Percentiles rank a stretch among this genome's conserved stretches.
Evolutionary conservation across 2,888 invertebrate genomes (phyloP).

Genomic region (Brachylomia viminalis): DNA sequence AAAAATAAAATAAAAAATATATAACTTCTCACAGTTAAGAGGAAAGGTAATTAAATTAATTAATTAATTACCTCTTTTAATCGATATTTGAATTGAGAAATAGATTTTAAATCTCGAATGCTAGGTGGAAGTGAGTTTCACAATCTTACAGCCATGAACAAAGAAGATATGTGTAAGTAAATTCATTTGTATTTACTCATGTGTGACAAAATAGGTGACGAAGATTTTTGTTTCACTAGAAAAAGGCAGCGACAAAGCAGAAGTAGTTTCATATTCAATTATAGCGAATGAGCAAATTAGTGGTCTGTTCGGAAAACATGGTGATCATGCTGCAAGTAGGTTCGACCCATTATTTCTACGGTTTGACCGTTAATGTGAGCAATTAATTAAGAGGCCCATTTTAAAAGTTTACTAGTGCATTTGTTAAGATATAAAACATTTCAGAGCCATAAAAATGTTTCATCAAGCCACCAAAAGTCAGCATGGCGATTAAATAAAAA

Average conservation of each 20-base stretch:
- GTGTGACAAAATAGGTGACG: background rate
- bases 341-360: no score
- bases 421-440: constrained; percentile 11
- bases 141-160: no score
- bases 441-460: constrained; percentile 12
- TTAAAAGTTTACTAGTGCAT: background rate
- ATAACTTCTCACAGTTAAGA: no score
- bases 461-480: constrained; percentile 59
- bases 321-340: background rate
- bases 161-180: background rate
- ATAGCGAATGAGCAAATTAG: background rate
- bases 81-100: no score
- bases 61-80: no score
- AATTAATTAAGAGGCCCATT: background rate
- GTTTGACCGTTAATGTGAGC: background rate
- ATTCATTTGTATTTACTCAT: background rate
- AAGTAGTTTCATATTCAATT: background rate
- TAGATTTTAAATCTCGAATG: no score
- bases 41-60: no score
- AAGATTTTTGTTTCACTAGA: background rate
- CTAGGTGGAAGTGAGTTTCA: no score
- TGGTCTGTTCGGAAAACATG: background rate
- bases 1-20: no score
- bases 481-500: constrained; percentile 76
- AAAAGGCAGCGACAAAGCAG: background rate